Base-by-base conservation (phyloP, 2,888 invertebrate species). In the Cephus runcator region DNA sequence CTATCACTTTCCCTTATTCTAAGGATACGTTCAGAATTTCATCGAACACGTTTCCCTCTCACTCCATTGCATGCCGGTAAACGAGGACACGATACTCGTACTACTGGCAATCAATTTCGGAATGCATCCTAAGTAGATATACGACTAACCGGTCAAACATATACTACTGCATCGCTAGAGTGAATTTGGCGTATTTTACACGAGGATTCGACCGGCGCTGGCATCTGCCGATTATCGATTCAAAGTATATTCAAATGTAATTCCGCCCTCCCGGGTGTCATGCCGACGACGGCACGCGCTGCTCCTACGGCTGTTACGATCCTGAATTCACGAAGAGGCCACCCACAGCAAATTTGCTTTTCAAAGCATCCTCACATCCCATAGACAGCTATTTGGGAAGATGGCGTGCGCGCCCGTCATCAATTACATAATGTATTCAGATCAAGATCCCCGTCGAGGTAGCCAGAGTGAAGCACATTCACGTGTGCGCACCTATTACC, bases 201-300 rank as follows among this genome's bases (percentile, higher is more conserved):
- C 34, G 74, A 31, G 35, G 30, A 69, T 33, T 33, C 68, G n/a
- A 36, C 68, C 15, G n/a, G 33, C 36, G 76, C 75, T 78, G 78
- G 73, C 79, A 79, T 80, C 76, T 79, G 77, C 71, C 83, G 79
- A 83, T 86, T 83, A 75, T 76, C 75, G 77, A 85, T 87, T 86
- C 82, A 85, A 86, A 87, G 78, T 73, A 77, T 82, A 86, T 86
- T 86, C 84, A 86, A 87, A 86, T 87, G 71, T 71, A 75, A 87
- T 86, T 84, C 86, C 80, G 79, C 83, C 34, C 81, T 80, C 77
- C 79, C 56, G 56, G 2, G 23, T 56, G 56, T 56, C 56, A 9
- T 23, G 56, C 68, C 56, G 34, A 68, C 77, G 30, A 23, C 69
- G 73, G 71, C 78, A 35, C 78, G 74, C 74, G 74, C 74, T 74